A percentile compares a stretch with the other conserved stretches of the same genome.
These are phyloP conservation scores for Nymphalis c-album DNA, from an alignment of 2,888 invertebrate genomes.

Conservation along the genomic window DNA sequence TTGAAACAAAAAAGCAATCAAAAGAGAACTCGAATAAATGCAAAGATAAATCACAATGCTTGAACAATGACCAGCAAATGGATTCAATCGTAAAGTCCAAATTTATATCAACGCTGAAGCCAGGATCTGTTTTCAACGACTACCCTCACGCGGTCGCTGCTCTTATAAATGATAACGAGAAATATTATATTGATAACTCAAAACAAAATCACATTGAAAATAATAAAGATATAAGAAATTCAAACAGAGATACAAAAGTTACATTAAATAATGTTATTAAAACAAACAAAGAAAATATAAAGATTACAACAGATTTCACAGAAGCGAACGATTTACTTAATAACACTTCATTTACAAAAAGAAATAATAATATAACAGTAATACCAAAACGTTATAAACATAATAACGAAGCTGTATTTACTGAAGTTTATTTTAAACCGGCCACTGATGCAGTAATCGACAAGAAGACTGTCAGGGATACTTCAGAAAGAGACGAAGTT, in stretches of 20 bases:
- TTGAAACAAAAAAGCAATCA: not conserved
- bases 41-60: constrained; percentile 41
- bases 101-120: constrained; percentile 49
- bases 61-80: constrained; percentile 36
- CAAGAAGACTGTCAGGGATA: constrained; percentile 48
- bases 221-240: constrained; percentile 9
- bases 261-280: not conserved
- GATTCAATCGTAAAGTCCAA: constrained; percentile 45
- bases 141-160: constrained; percentile 63
- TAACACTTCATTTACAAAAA: not conserved
- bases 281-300: not conserved
- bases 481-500: constrained; percentile 53
- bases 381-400: constrained; percentile 56
- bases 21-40: constrained; percentile 30
- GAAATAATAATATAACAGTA: constrained; percentile 22
- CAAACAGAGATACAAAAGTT: not conserved
- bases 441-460: constrained; percentile 43
- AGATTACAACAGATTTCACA: constrained; percentile 33
- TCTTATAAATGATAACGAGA: constrained; percentile 46
- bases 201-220: constrained; percentile 4
- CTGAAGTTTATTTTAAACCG: constrained; percentile 46
- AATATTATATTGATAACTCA: not conserved
- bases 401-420: constrained; percentile 50
- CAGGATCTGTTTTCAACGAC: constrained; percentile 56
- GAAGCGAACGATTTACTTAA: not conserved